Conservation (phyloP, 2,888 invertebrate species). For the Mimachlamys varia region DNA sequence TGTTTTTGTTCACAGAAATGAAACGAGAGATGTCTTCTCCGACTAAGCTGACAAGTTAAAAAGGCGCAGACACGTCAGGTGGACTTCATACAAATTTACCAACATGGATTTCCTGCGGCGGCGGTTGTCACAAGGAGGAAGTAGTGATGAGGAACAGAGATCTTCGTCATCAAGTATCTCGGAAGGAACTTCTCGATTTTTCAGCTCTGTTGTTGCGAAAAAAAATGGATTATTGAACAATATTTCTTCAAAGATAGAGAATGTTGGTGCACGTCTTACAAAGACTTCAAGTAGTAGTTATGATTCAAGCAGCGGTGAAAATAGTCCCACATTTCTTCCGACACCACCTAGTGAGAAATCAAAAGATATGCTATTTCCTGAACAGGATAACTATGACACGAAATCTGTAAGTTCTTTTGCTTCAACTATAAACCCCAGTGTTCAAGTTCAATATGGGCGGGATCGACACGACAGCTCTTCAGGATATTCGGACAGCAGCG, state of each 20-base stretch:
- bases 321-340: conserved; percentile 38
- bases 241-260: conserved; percentile 77
- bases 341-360: conserved; percentile 28
- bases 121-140: conserved; percentile 52
- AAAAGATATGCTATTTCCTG: conserved; percentile 34
- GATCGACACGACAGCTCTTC: conserved; percentile 40
- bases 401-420: conserved; percentile 34
- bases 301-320: conserved; percentile 55
- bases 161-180: conserved; percentile 66
- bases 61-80: background rate
- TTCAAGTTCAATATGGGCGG: conserved; percentile 13
- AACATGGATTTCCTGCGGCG: conserved; percentile 53
- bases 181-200: conserved; percentile 76
- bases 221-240: conserved; percentile 78
- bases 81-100: background rate
- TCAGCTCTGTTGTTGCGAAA: conserved; percentile 76
- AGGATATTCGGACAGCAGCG: conserved; percentile 50
- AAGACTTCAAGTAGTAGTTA: conserved; percentile 67
- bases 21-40: background rate
- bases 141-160: conserved; percentile 50
- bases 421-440: conserved; percentile 24
- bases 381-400: conserved; percentile 10
- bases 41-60: background rate
- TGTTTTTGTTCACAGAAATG: conserved; percentile 12
- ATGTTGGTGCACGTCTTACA: conserved; percentile 64